Conservation (phyloP, 2,113 vertebrate genomes). For the Scomber colias region DNA sequence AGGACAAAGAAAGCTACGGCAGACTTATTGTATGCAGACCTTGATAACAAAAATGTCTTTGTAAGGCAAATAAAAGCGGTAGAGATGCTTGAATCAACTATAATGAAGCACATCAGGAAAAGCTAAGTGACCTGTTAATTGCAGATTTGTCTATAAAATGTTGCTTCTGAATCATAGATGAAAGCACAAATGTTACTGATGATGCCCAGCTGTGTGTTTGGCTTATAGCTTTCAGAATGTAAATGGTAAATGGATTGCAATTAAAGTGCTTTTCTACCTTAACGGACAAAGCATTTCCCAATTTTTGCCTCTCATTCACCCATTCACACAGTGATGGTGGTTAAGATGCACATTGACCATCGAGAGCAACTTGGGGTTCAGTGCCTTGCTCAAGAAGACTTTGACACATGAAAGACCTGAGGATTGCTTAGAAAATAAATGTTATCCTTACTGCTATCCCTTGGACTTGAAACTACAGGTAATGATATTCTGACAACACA, state of each 20-base stretch:
- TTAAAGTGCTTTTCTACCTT: too few relatives aligned
- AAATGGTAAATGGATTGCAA: not conserved
- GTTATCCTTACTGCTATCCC: not conserved
- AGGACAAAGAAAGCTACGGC: constrained; percentile 37
- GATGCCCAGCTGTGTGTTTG: constrained; percentile 5
- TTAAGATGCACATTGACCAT: too few relatives aligned
- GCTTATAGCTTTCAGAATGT: not conserved
- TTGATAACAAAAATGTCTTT: constrained; percentile 14
- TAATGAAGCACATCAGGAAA: constrained; percentile 4
- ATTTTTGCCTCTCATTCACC: too few relatives aligned
- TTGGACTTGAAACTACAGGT: not conserved
- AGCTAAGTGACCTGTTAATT: not conserved
- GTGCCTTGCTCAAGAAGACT: too few relatives aligned
- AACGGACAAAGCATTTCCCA: too few relatives aligned
- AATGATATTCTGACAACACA: not conserved
- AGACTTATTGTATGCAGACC: constrained; percentile 1
- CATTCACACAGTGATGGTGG: too few relatives aligned
- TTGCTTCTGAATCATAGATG: not conserved
- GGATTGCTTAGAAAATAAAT: not conserved
- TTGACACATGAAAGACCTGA: not conserved
- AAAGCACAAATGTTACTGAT: not conserved
- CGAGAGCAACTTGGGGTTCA: too few relatives aligned
- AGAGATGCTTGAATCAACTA: not conserved
- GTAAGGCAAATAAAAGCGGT: constrained; percentile 20
- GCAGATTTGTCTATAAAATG: constrained; percentile 8